Evolutionary conservation across 1,140 invertebrate species (phyloP), one percentile per base, ranked within the genome.

Genomic region (Drosophila nigrodunni): DNA sequence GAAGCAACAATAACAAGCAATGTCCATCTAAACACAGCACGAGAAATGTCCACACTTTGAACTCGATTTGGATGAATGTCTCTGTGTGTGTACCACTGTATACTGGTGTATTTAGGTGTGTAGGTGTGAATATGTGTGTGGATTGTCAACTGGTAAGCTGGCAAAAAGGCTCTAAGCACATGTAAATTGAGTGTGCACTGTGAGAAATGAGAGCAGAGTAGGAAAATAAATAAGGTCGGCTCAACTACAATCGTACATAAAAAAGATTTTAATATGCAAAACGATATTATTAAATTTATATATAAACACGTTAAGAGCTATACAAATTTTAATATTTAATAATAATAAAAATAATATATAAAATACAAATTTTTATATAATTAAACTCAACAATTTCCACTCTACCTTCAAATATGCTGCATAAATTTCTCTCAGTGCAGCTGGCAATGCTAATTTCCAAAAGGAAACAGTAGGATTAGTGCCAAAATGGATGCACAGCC

Each of bases 11-110:
- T 74, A 62, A 49, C 58, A 71, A 64, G 64, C 60, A 25, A 58
- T 69, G 77, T 77, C 65, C 74, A 62, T 21, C 78, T 81, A 85
- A 81, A 71, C 64, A 30, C 74, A 75, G 73, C 77, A 74, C 55
- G 64, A 49, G 54, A 77, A 83, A 75, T 88, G 85, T 81, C 80
- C 80, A 80, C 85, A 80, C 66, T 80, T 78, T 88, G 73, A 67
- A 74, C 80, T 80, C 83, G 55, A 82, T 88, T 80, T 86, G 55
- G 13, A 11, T 39, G 44, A n/a, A 30, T 58, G 57, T 15, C 18
- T 13, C 1, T 59, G 44, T 57, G 39, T 66, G 21, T 72, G 25
- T 46, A 21, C 18, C 18, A 21, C 18, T 21, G 18, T 21, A 21
- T 21, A 21, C 18, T 21, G 18, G 6, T 60, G 35, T 72, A 35